phyloP scores from a whole-genome alignment of 2,888 invertebrate species.

The Thelaira solivaga region DNA sequence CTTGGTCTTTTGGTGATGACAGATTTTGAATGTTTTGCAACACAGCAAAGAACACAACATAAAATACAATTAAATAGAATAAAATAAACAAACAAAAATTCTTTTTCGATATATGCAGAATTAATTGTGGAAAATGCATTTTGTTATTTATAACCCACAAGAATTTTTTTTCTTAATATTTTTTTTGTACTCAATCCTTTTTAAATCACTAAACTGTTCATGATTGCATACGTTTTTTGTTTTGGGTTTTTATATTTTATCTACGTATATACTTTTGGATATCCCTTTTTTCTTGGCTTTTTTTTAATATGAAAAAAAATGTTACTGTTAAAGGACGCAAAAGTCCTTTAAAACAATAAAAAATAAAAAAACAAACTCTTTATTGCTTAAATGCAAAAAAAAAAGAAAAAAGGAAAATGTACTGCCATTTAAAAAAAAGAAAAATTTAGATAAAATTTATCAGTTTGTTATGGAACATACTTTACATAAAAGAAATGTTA shows the following conservation, averaged over 20 bases:
- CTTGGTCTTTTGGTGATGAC: constrained; percentile 53
- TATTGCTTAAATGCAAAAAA: constrained; percentile 10
- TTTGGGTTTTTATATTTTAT: constrained; percentile 19
- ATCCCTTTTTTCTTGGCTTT: neutral
- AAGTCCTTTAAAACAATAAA: constrained; percentile 21
- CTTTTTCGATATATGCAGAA: neutral
- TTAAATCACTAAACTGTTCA: constrained; percentile 73
- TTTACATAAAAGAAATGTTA: constrained; percentile 15
- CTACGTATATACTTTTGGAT: too few relatives aligned
- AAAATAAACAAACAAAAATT: too few relatives aligned
- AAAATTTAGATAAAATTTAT: constrained; percentile 55
- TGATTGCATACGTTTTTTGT: constrained; percentile 72
- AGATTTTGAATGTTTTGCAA: constrained; percentile 41
- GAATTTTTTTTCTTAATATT: neutral
- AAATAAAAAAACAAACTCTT: neutral
- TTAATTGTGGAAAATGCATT: constrained; percentile 21
- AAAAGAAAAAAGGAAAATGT: constrained; percentile 3
- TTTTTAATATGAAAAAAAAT: neutral
- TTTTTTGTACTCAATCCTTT: constrained; percentile 18
- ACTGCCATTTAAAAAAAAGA: constrained; percentile 41
- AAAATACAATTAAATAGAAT: constrained; percentile 19
- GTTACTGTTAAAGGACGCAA: constrained; percentile 9
- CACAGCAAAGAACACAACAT: neutral
- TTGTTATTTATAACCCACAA: constrained; percentile 39
- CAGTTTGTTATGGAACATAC: constrained; percentile 34